Percentiles rank a stretch among this genome's conserved stretches.
Evolutionary conservation across 2,888 invertebrate genomes (phyloP).

Genomic region (Podabrus alpinus): DNA sequence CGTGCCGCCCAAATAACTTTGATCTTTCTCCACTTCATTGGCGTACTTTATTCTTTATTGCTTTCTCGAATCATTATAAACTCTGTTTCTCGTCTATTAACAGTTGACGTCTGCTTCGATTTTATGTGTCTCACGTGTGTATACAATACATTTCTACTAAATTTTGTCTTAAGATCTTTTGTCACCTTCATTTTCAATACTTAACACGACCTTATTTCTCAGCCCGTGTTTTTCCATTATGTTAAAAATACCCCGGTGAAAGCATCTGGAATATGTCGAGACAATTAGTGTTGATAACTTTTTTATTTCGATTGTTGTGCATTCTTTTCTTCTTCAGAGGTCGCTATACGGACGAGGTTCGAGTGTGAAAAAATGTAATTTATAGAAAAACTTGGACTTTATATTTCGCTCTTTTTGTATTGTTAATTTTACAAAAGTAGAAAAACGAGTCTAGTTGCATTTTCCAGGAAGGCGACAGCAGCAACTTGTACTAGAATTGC

Average conservation of each 20-base stretch:
- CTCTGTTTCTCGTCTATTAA: constrained; percentile 51
- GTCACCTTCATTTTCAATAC: background rate
- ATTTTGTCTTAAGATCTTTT: constrained; percentile 26
- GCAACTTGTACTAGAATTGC: constrained; percentile 17
- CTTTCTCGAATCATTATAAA: constrained; percentile 51
- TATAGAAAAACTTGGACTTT: background rate
- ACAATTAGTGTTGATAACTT: background rate
- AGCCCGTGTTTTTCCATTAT: background rate
- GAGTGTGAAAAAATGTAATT: background rate
- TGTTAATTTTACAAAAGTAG: background rate
- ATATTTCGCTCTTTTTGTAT: background rate
- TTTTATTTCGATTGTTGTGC: background rate
- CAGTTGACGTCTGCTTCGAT: constrained; percentile 51
- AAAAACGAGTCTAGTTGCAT: constrained; percentile 7
- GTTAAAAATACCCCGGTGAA: background rate
- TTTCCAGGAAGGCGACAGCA: constrained; percentile 9
- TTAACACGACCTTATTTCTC: background rate
- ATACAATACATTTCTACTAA: constrained; percentile 35
- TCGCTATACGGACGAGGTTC: background rate
- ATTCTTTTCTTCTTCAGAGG: background rate
- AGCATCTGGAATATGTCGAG: background rate
- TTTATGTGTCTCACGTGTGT: constrained; percentile 53
- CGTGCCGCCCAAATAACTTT: constrained; percentile 46
- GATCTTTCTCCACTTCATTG: constrained; percentile 53
- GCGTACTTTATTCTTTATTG: constrained; percentile 52